Evolutionary conservation across 2,797 vertebrate genomes (phyloP).

Genomic region (Arrhamphus sclerolepis): DNA sequence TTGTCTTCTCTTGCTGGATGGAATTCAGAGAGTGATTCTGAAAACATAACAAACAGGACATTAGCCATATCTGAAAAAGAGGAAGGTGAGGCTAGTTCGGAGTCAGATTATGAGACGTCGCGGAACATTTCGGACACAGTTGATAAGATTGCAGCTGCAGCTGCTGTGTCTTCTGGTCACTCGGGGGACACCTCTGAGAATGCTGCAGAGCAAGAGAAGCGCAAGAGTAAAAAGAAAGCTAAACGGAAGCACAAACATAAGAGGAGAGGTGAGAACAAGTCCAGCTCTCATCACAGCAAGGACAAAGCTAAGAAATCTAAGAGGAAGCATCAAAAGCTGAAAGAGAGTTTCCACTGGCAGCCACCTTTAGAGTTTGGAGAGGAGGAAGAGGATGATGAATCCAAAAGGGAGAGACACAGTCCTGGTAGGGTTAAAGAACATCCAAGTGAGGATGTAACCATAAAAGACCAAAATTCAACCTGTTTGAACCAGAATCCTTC

Average conservation of each 20-base stretch:
- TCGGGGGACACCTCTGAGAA: slow-evolving; percentile 68
- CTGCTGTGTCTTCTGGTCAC: slow-evolving; percentile 33
- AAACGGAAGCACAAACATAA: slow-evolving; percentile 87
- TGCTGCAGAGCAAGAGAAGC: slow-evolving; percentile 49
- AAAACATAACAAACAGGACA: slow-evolving; percentile 68
- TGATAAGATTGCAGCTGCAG: neutral
- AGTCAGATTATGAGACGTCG: slow-evolving; percentile 83
- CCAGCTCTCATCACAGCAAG: slow-evolving; percentile 77
- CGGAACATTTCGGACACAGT: slow-evolving; percentile 55
- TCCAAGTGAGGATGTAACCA: slow-evolving; percentile 44
- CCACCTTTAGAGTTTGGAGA: slow-evolving; percentile 96
- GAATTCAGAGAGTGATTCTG: slow-evolving; percentile 90
- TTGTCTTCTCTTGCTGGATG: slow-evolving; percentile 77
- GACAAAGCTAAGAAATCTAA: slow-evolving; percentile 89
- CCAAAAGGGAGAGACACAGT: slow-evolving; percentile 68
- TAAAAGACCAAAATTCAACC: slow-evolving; percentile 49
- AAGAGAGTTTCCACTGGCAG: slow-evolving; percentile 95
- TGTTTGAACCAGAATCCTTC: slow-evolving; percentile 47
- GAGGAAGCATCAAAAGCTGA: slow-evolving; percentile 89
- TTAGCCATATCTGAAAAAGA: slow-evolving; percentile 87
- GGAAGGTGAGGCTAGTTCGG: slow-evolving; percentile 94
- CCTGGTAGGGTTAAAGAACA: slow-evolving; percentile 49
- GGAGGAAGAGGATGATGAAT: slow-evolving; percentile 88
- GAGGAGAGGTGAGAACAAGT: slow-evolving; percentile 79
- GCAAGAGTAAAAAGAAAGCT: slow-evolving; percentile 80